Percentiles rank a stretch among this genome's conserved stretches.
Evolutionary conservation across 2,113 vertebrate species (phyloP).

Genomic region (Mirza zaza): DNA sequence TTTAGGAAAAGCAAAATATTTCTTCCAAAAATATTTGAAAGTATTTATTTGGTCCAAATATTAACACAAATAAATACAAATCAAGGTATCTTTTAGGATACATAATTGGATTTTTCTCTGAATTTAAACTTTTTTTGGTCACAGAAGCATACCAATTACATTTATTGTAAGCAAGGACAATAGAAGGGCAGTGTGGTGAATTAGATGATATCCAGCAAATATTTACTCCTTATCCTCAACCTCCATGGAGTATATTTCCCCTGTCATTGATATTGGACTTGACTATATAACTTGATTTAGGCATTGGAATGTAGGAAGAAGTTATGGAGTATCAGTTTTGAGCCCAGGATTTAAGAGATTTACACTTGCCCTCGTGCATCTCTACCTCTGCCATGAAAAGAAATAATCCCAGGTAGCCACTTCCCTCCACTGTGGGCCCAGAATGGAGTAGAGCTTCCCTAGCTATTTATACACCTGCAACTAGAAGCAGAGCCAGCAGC

Average conservation of each 20-base stretch:
- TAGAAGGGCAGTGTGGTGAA: background rate
- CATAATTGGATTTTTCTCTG: background rate
- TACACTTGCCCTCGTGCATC: background rate
- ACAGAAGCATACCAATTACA: background rate
- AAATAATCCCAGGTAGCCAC: background rate
- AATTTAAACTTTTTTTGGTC: background rate
- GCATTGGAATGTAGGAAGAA: background rate
- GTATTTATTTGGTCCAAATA: background rate
- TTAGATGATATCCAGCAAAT: background rate
- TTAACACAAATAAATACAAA: background rate
- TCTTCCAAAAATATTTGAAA: background rate
- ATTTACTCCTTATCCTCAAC: background rate
- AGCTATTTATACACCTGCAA: background rate
- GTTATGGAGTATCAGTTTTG: background rate
- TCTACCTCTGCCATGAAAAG: background rate
- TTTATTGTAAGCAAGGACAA: background rate
- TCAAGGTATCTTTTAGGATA: background rate
- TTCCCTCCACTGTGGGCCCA: background rate
- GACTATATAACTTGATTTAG: background rate
- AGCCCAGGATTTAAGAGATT: background rate
- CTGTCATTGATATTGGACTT: background rate
- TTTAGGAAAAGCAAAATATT: background rate
- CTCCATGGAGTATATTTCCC: background rate
- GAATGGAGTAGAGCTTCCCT: background rate
- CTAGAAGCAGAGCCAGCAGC: background rate